Conservation (phyloP, 2,888 invertebrate genomes). For the Protodeltote pygarga region DNA sequence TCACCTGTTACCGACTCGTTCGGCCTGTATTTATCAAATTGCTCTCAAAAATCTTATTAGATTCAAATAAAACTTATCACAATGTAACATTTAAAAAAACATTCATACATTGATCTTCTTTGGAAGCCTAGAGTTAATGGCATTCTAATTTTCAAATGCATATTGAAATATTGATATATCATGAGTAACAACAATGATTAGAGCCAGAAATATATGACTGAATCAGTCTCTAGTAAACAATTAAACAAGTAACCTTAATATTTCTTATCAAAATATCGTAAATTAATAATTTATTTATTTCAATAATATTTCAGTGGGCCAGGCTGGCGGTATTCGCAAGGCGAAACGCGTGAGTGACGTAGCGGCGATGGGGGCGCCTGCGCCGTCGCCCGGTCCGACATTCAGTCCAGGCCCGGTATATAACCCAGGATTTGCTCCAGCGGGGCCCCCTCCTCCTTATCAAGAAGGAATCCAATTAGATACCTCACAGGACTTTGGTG, state of each 20-base stretch:
- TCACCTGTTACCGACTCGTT: slow-evolving; percentile 23
- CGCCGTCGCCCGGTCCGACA: slow-evolving; percentile 73
- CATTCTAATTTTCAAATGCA: background rate
- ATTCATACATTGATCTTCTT: background rate
- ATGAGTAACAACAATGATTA: slow-evolving; percentile 1
- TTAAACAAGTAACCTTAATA: too few species aligned
- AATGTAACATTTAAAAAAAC: background rate
- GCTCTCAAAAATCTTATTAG: slow-evolving; percentile 8
- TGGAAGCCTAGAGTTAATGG: background rate
- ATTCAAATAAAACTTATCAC: slow-evolving; percentile 1
- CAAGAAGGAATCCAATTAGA: slow-evolving; percentile 79
- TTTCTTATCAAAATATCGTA: too few species aligned
- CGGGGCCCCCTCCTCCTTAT: slow-evolving; percentile 69
- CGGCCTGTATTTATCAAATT: slow-evolving; percentile 9
- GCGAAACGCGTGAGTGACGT: slow-evolving; percentile 90
- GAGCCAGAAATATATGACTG: too few species aligned
- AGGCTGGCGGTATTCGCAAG: slow-evolving; percentile 81
- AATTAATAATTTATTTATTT: too few species aligned
- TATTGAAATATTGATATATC: background rate
- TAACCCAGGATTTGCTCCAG: slow-evolving; percentile 61
- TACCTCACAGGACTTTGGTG: slow-evolving; percentile 64
- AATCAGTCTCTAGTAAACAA: too few species aligned
- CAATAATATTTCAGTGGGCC: slow-evolving; percentile 74
- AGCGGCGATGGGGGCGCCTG: slow-evolving; percentile 89
- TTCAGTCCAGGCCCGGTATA: slow-evolving; percentile 64